Percentiles rank a stretch among this genome's conserved stretches.
These are phyloP conservation scores for Salvator merianae DNA, from an alignment of 2,113 vertebrate species.

Conservation along the genomic window DNA sequence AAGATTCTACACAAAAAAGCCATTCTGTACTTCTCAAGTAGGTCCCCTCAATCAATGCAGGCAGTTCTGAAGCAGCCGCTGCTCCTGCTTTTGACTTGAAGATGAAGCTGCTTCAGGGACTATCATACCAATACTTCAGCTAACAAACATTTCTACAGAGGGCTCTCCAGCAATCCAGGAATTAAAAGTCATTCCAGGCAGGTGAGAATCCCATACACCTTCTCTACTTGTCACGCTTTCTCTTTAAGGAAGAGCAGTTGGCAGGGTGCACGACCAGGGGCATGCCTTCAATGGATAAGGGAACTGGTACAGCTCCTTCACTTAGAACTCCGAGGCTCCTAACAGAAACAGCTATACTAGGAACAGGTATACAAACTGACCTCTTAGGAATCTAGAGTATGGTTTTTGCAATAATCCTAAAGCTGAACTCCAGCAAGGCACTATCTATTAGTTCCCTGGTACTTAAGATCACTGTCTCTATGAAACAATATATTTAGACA, in stretches of 20 bases:
- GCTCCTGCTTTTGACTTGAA: background rate
- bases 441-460: background rate
- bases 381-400: background rate
- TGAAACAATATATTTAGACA: background rate
- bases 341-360: background rate
- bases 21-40: background rate
- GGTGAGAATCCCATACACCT: too few relatives aligned
- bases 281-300: background rate
- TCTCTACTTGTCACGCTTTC: too few relatives aligned
- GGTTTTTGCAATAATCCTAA: background rate
- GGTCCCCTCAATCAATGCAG: background rate
- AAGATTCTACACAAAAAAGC: too few relatives aligned
- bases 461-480: background rate
- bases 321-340: background rate
- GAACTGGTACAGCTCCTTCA: background rate
- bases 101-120: background rate
- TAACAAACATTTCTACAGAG: background rate
- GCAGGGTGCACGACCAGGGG: too few relatives aligned
- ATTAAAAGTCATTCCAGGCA: background rate
- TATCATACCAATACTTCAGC: background rate
- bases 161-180: background rate
- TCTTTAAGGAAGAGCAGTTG: background rate
- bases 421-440: background rate
- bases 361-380: background rate
- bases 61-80: background rate